Base-by-base conservation (phyloP, 1,140 invertebrate genomes). In the Helicorthomorpha holstii region DNA sequence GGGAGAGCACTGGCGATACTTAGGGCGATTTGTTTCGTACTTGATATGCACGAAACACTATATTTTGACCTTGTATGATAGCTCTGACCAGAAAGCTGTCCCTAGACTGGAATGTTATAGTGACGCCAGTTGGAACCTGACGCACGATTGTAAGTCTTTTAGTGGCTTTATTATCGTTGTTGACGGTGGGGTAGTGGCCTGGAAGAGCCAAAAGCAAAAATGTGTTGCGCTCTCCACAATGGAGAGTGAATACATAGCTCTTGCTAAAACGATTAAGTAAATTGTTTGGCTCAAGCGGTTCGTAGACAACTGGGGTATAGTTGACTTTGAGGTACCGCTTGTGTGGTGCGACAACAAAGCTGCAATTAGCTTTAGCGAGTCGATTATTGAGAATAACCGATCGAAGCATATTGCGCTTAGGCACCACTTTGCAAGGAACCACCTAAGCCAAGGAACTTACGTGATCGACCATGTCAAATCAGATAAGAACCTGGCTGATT, bases 161-260 rank as follows among this genome's bases (percentile, higher is more conserved):
- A 55, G 54, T n/a, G 60, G 58, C 2, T 50, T 45, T 25, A n/a
- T 59, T 2, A 49, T 60, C 22, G 41, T 49, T 12, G 21, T 56
- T 7, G 54, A 53, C 46, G 50, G 49, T 26, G 52, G 53, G 38
- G 46, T 54, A 22, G 49, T 64, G 1, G 16, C 53, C 1, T 61
- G 61, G 62, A 16, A 26, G 19, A 57, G 56, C 21, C 49, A 58
- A 34, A 59, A 57, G 25, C 60, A 65, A 51, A 52, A 50, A 10
- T 54, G 48, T 24, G 54, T 61, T 26, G 51, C 60, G 48, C 41
- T 61, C 1, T 64, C 60, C 19, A 61, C 59, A 3, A 57, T 58
- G 12, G 62, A 65, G 51, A 41, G 59, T 3, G 62, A 66, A 48
- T 64, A 59, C 44, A 54, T 64, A 23, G 57, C 59, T 3, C 43